These are phyloP conservation scores for Myanophis thanlyinensis DNA, from an alignment of 2,113 vertebrate genomes.

Conservation along the genomic window DNA sequence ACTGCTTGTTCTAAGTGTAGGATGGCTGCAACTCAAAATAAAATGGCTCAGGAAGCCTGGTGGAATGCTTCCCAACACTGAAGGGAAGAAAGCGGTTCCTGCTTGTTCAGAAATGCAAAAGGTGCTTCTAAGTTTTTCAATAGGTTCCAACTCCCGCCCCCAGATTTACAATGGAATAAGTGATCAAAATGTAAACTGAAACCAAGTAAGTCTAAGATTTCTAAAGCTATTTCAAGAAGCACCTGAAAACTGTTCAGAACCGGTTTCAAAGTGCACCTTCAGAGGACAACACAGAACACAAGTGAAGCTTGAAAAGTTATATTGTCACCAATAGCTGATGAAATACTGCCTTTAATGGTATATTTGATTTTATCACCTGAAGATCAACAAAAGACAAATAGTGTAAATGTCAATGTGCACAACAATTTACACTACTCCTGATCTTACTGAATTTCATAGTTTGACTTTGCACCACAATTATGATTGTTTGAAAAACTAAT, in stretches of 20 bases:
- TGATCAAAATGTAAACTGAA: constrained; percentile 25
- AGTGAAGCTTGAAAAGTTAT: constrained; percentile 47
- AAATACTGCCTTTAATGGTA: constrained; percentile 48
- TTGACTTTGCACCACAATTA: constrained; percentile 34
- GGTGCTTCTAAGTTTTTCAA: not conserved
- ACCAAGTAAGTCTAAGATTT: constrained; percentile 30
- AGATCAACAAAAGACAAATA: constrained; percentile 54
- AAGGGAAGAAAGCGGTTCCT: not conserved
- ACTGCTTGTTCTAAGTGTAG: constrained; percentile 1
- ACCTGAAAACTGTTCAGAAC: constrained; percentile 27
- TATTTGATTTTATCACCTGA: constrained; percentile 34
- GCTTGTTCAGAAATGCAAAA: not conserved
- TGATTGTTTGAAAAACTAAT: constrained; percentile 35
- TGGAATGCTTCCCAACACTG: not conserved
- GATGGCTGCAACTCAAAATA: constrained; percentile 10
- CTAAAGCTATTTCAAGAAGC: constrained; percentile 9
- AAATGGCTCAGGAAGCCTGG: not conserved
- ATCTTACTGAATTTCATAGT: constrained; percentile 37
- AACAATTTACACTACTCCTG: constrained; percentile 48
- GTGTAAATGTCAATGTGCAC: constrained; percentile 30
- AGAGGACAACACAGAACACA: constrained; percentile 40
- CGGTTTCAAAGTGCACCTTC: constrained; percentile 42
- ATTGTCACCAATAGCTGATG: constrained; percentile 51
- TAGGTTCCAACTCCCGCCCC: constrained; percentile 8
- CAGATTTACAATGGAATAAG: not conserved